phyloP scores from a whole-genome alignment of 2,113 vertebrate genomes.

The Cathartes aura region DNA sequence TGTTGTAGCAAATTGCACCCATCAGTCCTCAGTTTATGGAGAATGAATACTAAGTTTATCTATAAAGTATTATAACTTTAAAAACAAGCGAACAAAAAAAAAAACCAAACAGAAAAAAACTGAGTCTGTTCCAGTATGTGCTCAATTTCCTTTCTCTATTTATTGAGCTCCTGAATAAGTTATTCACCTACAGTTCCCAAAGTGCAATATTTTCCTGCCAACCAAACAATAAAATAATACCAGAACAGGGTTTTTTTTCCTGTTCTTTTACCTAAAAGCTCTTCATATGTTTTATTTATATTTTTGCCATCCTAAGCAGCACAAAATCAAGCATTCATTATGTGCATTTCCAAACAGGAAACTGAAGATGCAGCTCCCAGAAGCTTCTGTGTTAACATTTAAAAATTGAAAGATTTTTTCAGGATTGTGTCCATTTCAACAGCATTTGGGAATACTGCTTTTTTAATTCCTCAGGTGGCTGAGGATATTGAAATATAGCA shows the following conservation, averaged over 20 bases:
- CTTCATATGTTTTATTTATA: constrained; percentile 51
- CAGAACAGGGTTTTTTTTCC: not conserved
- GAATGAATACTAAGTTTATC: not conserved
- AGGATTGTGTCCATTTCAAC: not conserved
- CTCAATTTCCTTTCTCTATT: not conserved
- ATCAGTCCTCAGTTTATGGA: not conserved
- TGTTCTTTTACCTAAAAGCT: constrained; percentile 6
- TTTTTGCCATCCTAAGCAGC: not conserved
- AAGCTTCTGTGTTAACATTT: not conserved
- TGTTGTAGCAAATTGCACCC: not conserved
- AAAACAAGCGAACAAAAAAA: not conserved
- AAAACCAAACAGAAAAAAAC: not conserved
- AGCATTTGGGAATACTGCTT: not conserved
- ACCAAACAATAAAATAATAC: not conserved
- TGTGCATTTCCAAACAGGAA: constrained; percentile 31
- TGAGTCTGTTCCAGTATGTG: not conserved
- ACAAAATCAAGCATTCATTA: constrained; percentile 5
- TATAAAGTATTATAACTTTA: not conserved
- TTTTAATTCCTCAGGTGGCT: not conserved
- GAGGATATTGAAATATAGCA: not conserved
- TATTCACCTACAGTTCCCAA: not conserved
- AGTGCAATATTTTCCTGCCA: not conserved
- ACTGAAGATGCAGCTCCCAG: not conserved
- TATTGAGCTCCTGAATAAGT: not conserved
- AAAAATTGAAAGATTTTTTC: not conserved